Evolutionary conservation across 2,888 invertebrate species (phyloP).

Genomic region (Spisula solida): DNA sequence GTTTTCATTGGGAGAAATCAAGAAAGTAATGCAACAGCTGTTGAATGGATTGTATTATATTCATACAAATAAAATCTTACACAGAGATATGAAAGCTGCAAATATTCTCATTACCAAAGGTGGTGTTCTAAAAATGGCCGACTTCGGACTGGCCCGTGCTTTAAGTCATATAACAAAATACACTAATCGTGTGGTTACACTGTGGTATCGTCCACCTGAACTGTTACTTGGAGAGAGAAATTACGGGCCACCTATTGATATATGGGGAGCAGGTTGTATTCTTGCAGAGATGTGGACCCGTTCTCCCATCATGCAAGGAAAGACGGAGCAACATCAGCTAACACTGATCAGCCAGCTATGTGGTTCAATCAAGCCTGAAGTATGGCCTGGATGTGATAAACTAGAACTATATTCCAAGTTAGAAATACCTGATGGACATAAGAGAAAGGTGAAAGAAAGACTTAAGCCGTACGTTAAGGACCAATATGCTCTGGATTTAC

Average conservation of each 20-base stretch:
- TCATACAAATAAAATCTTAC: slow-evolving; percentile 93
- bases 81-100: slow-evolving; percentile 98
- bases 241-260: slow-evolving; percentile 98
- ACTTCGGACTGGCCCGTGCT: slow-evolving; percentile 98
- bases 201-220: slow-evolving; percentile 94
- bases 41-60: slow-evolving; percentile 97
- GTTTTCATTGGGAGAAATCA: slow-evolving; percentile 98
- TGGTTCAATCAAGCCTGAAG: slow-evolving; percentile 97
- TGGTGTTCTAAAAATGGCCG: slow-evolving; percentile 95
- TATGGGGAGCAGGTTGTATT: slow-evolving; percentile 97
- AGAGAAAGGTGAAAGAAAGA: slow-evolving; percentile 86
- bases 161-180: slow-evolving; percentile 96
- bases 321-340: slow-evolving; percentile 98
- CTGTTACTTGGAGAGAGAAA: slow-evolving; percentile 91
- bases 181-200: slow-evolving; percentile 98
- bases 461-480: slow-evolving; percentile 96
- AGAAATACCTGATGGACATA: slow-evolving; percentile 85
- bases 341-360: slow-evolving; percentile 98
- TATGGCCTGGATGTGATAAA: slow-evolving; percentile 96
- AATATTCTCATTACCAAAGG: slow-evolving; percentile 98
- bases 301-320: slow-evolving; percentile 92
- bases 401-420: slow-evolving; percentile 92
- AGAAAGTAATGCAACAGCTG: slow-evolving; percentile 92
- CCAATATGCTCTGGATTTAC: slow-evolving; percentile 95
- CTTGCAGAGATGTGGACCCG: slow-evolving; percentile 99